Base-by-base conservation (phyloP, 1,140 invertebrate genomes). In the Sesamia nonagrioides region DNA sequence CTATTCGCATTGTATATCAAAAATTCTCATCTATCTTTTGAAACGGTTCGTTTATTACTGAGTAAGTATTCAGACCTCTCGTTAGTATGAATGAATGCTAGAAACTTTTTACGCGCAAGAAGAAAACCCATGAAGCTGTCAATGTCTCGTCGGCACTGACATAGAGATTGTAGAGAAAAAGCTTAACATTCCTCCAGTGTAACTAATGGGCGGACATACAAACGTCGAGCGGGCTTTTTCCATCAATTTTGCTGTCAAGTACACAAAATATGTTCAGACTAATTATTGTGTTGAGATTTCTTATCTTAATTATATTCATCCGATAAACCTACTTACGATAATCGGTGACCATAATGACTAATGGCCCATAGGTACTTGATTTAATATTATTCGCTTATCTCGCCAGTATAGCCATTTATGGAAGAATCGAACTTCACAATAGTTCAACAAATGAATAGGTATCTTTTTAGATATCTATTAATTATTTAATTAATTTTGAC, bases 141-240 rank as follows among this genome's bases (percentile, higher is more conserved):
- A 42, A 58, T 60, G 35, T 4, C 2, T 15, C 18, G 50, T 18
- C 15, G 54, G 45, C 69, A 58, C 15, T 73, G 69, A 73, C 37
- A 73, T 73, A 73, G 54, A 73, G 54, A 54, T 73, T 58, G 52
- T 37, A 40, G 18, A 71, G 68, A 42, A 73, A 73, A 73, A 73
- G 35, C 17, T 40, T 60, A 35, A 60, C 50, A 73, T 58, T 58
- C 52, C 37, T n/a, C 35, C 40, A 58, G 17, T 58, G 37, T n/a
- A 60, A 73, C 71, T 73, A 73, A 73, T 73, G 71, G 71, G 50
- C 37, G 71, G 52, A 73, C 52, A 73, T 73, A 73, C 54, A 73
- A 56, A 60, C 54, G 71, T 45, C 54, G 15, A 37, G 13, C 37
- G 37, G 60, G 71, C 71, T 73, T 73, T 73, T 73, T 73, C 52